A percentile compares a stretch with the other conserved stretches of the same genome.
Conservation (phyloP, 2,888 invertebrate species). For the Drosophila fungiperda region DNA sequence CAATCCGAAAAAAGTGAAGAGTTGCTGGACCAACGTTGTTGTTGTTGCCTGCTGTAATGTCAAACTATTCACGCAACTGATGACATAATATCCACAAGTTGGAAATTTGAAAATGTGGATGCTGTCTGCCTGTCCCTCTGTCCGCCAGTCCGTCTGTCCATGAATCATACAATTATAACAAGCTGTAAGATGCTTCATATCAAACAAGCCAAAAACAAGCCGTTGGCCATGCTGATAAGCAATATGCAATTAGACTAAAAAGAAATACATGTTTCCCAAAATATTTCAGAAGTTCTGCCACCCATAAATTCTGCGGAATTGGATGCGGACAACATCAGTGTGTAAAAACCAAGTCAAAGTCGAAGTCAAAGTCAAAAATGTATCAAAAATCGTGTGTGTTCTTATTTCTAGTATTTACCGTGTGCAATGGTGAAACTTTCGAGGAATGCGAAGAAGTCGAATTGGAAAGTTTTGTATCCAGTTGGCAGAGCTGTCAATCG, state of each 20-base stretch:
- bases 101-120: slow-evolving; percentile 18
- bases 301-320: slow-evolving; percentile 52
- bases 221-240: slow-evolving; percentile 50
- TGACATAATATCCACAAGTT: slow-evolving; percentile 50
- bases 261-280: slow-evolving; percentile 59
- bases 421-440: slow-evolving; percentile 36
- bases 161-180: slow-evolving; percentile 21
- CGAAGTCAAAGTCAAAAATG: slow-evolving; percentile 34
- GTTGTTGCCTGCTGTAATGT: slow-evolving; percentile 53
- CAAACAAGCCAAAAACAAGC: slow-evolving; percentile 4
- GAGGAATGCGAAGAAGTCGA: slow-evolving; percentile 71
- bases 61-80: slow-evolving; percentile 48
- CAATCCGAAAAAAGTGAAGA: slow-evolving; percentile 37
- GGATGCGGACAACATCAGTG: slow-evolving; percentile 50
- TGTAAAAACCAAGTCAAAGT: slow-evolving; percentile 25
- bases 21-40: slow-evolving; percentile 36
- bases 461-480: slow-evolving; percentile 68
- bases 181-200: slow-evolving; percentile 1
- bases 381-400: slow-evolving; percentile 43
- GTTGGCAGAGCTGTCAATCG: slow-evolving; percentile 70
- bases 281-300: slow-evolving; percentile 9
- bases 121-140: not conserved
- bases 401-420: slow-evolving; percentile 6
- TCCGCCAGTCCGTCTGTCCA: not conserved
- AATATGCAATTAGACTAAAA: slow-evolving; percentile 68